These are phyloP conservation scores for Rutilus rutilus DNA, from an alignment of 2,113 vertebrate genomes.

Conservation along the genomic window DNA sequence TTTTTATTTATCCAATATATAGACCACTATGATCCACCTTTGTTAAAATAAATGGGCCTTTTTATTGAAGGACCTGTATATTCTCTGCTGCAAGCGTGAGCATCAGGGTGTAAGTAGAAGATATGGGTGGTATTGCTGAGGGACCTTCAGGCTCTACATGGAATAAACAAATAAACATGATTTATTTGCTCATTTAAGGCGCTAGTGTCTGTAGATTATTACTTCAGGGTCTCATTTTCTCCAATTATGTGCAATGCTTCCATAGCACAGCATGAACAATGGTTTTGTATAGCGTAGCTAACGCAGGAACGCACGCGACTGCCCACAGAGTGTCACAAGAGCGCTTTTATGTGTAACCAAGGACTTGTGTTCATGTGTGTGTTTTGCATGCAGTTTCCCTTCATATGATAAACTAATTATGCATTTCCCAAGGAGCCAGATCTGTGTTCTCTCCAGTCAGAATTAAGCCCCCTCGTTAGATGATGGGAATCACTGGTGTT, in stretches of 20 bases:
- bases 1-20: neutral
- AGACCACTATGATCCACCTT: neutral
- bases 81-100: slow-evolving; percentile 55
- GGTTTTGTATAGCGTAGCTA: slow-evolving; percentile 58
- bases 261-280: slow-evolving; percentile 64
- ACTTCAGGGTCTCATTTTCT: slow-evolving; percentile 69
- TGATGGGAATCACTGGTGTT: slow-evolving; percentile 65
- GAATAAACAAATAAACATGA: slow-evolving; percentile 55
- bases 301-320: slow-evolving; percentile 58
- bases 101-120: slow-evolving; percentile 55
- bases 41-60: slow-evolving; percentile 23
- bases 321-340: slow-evolving; percentile 45
- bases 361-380: slow-evolving; percentile 30
- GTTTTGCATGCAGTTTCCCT: slow-evolving; percentile 1
- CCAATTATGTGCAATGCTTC: slow-evolving; percentile 53
- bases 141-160: slow-evolving; percentile 53
- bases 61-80: slow-evolving; percentile 31
- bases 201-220: slow-evolving; percentile 68
- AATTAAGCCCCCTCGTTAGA: slow-evolving; percentile 65
- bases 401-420: slow-evolving; percentile 60
- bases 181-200: slow-evolving; percentile 74
- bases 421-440: slow-evolving; percentile 64
- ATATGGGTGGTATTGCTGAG: slow-evolving; percentile 52
- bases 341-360: slow-evolving; percentile 7
- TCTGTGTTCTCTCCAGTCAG: slow-evolving; percentile 65